Evolutionary conservation across 2,797 vertebrate genomes (phyloP), one percentile per base, ranked within the genome.

Genomic region (Tinamus major): DNA sequence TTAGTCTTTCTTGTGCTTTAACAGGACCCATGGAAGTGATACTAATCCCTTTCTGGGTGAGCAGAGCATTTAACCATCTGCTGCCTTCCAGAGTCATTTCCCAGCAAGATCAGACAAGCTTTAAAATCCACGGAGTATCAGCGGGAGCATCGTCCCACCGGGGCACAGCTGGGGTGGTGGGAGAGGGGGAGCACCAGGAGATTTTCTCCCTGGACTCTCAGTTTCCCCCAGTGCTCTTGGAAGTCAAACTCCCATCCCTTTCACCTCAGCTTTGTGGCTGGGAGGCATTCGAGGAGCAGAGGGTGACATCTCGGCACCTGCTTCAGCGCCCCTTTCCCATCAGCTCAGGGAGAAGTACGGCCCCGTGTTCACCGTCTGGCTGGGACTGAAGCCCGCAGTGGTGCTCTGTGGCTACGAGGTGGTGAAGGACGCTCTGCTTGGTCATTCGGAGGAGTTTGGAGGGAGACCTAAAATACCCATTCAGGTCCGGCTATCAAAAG

Each of bases 361-460:
- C 13, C 93, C 96, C 37, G 19, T 96, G 77, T 97, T 96, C 77
- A 97, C 96, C 0, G 1, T 96, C 79, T 95, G 94, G 87, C 80
- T 85, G 65, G 96, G 95, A 48, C 75, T 53, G 69, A 90, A 67
- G 56, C 96, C 91, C 0, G 4, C 53, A 35, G 92, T 97, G 65
- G 89, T 96, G 35, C 93, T 97, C 37, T 96, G 94, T 0, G 95
- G 97, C 44, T 96, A 96, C 1, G 31, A 96, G 42, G 74, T 2
- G 0, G 88, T 95, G 64, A 96, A 87, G 80, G 94, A 95, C 0
- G 95, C 93, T 78, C 89, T 96, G 44, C 26, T 90, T 62, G 90
- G 86, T 58, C 94, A 71, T 46, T 69, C 67, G 0, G 90, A 97
- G 77, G 92, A 91, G 69, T 96, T 95, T 55, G 94, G 92, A 65